Evolutionary conservation across 2,797 vertebrate genomes (phyloP).

Genomic region (Enteromius treurensis): DNA sequence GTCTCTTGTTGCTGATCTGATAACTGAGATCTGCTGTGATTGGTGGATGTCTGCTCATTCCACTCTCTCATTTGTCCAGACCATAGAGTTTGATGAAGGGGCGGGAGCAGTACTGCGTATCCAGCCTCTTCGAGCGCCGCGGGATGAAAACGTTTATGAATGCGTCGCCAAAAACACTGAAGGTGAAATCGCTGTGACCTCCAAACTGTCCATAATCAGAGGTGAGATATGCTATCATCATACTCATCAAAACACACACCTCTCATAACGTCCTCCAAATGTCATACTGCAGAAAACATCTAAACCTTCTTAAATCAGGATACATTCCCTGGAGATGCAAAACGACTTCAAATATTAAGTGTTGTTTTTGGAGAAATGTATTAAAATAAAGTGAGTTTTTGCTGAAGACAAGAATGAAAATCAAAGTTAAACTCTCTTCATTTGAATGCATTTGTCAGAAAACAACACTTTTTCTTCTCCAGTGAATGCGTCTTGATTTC

Average conservation of each 20-base stretch:
- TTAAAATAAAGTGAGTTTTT: neutral
- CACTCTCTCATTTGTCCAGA: conserved; percentile 73
- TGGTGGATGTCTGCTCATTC: neutral
- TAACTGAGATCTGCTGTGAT: neutral
- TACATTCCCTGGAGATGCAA: neutral
- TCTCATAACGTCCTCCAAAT: no score
- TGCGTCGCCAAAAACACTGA: conserved; percentile 92
- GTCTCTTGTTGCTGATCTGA: neutral
- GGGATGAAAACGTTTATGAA: conserved; percentile 94
- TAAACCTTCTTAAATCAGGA: neutral
- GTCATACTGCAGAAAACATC: neutral
- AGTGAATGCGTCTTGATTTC: neutral
- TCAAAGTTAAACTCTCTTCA: neutral
- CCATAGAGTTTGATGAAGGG: conserved; percentile 94
- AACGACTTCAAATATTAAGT: neutral
- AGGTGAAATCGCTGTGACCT: conserved; percentile 88
- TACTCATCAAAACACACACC: no score
- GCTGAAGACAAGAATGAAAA: neutral
- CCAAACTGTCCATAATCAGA: conserved; percentile 96
- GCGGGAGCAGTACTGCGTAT: conserved; percentile 94
- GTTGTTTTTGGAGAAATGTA: neutral
- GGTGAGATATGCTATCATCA: conserved; percentile 73
- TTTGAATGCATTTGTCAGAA: neutral
- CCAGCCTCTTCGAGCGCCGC: conserved; percentile 92
- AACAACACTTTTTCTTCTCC: neutral